phyloP scores from a whole-genome alignment of 2,888 invertebrate genomes.

The Hedychridium roseum region DNA sequence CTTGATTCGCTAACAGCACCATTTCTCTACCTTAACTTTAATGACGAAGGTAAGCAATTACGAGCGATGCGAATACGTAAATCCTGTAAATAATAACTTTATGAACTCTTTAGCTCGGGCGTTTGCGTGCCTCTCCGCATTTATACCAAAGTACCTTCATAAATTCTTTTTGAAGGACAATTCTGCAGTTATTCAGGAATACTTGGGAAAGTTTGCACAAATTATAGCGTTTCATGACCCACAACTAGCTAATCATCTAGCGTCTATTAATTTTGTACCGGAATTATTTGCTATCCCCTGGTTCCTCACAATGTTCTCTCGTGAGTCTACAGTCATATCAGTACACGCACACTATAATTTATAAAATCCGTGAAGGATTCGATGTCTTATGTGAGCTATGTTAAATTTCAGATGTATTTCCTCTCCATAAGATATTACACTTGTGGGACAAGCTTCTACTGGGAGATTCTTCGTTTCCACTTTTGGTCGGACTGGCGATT shows the following conservation, averaged over 20 bases:
- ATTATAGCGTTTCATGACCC: conserved; percentile 96
- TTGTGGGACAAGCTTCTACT: conserved; percentile 96
- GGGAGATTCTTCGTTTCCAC: conserved; percentile 91
- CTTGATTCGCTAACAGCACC: conserved; percentile 97
- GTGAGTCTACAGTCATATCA: too few relatives aligned
- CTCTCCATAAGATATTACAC: conserved; percentile 96
- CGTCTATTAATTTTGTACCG: conserved; percentile 93
- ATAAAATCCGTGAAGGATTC: conserved; percentile 1
- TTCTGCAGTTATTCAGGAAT: conserved; percentile 95
- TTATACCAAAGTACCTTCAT: conserved; percentile 95
- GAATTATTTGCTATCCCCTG: conserved; percentile 98
- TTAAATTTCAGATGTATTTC: conserved; percentile 86
- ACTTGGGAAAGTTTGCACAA: conserved; percentile 95
- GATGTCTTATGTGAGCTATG: conserved; percentile 3
- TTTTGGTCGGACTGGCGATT: conserved; percentile 94
- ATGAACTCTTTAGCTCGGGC: conserved; percentile 89
- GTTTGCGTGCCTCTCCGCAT: conserved; percentile 92
- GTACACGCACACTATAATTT: too few relatives aligned
- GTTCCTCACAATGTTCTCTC: conserved; percentile 99
- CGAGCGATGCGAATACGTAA: not conserved
- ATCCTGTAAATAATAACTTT: not conserved
- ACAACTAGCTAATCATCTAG: conserved; percentile 86
- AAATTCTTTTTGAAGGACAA: conserved; percentile 98
- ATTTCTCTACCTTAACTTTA: conserved; percentile 95
- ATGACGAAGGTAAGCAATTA: conserved; percentile 96